phyloP scores from a whole-genome alignment of 2,113 vertebrate genomes.

The Erythrolamprus reginae region DNA sequence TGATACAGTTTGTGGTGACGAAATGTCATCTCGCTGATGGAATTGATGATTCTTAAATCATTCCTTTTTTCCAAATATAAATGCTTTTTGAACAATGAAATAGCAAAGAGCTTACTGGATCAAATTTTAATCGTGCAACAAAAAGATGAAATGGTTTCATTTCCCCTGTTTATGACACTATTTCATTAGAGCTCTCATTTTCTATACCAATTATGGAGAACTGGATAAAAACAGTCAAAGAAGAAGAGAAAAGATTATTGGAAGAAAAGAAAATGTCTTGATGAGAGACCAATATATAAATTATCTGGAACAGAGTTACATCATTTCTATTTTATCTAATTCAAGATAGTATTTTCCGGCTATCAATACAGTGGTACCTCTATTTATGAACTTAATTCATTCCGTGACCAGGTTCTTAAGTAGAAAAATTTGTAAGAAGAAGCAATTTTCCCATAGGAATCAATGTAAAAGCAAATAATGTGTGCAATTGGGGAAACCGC shows the following conservation, averaged over 20 bases:
- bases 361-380: too few relatives aligned
- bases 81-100: constrained; percentile 22
- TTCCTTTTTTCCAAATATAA: constrained; percentile 24
- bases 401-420: too few relatives aligned
- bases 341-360: not conserved
- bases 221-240: not conserved
- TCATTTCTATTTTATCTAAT: not conserved
- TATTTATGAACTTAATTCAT: too few relatives aligned
- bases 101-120: constrained; percentile 8
- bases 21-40: constrained; percentile 23
- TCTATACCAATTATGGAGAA: not conserved
- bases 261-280: not conserved
- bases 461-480: too few relatives aligned
- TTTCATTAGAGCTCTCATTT: not conserved
- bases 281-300: not conserved
- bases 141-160: constrained; percentile 18
- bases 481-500: too few relatives aligned
- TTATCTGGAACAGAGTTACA: not conserved
- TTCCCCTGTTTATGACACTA: not conserved
- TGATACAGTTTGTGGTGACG: constrained; percentile 28
- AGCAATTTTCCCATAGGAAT: too few relatives aligned
- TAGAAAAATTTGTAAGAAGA: too few relatives aligned
- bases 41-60: constrained; percentile 17
- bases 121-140: constrained; percentile 1
- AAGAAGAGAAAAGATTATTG: not conserved